phyloP scores from a whole-genome alignment of 1,140 invertebrate species.

The Probaryconus sp. region DNA sequence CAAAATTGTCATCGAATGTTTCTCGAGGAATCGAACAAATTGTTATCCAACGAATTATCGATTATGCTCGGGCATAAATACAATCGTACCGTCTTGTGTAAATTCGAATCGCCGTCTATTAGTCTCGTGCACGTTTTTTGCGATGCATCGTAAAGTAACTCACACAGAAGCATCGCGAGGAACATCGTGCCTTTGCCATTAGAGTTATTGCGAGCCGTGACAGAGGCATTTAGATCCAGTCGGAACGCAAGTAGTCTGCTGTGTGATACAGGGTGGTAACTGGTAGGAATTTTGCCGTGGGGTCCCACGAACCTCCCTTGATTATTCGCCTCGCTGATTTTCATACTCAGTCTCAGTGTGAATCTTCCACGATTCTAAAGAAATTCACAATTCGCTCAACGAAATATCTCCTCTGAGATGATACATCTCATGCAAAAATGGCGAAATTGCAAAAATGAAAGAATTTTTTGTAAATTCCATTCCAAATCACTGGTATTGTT shows the following conservation, averaged over 20 bases:
- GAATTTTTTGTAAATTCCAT: no score
- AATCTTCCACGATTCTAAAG: slow-evolving; percentile 12
- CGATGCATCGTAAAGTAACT: slow-evolving; percentile 48
- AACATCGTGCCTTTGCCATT: slow-evolving; percentile 63
- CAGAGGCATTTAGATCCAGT: slow-evolving; percentile 68
- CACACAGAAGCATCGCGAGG: slow-evolving; percentile 62
- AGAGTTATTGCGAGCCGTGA: slow-evolving; percentile 67
- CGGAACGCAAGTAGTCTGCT: slow-evolving; percentile 59
- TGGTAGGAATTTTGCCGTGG: slow-evolving; percentile 53
- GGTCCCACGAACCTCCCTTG: slow-evolving; percentile 40
- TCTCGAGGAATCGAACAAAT: slow-evolving; percentile 25
- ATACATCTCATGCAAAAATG: no score
- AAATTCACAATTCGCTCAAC: slow-evolving; percentile 22
- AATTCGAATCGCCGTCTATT: slow-evolving; percentile 49
- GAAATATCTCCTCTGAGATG: no score
- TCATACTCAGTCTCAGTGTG: slow-evolving; percentile 18
- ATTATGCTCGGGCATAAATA: slow-evolving; percentile 49
- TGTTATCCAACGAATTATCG: slow-evolving; percentile 46
- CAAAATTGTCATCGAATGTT: slow-evolving; percentile 1
- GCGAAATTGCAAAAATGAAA: no score
- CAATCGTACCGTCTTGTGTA: slow-evolving; percentile 36
- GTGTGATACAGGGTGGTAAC: slow-evolving; percentile 37
- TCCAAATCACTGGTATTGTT: no score
- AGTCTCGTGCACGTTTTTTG: slow-evolving; percentile 50
- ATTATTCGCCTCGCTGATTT: slow-evolving; percentile 42